Evolutionary conservation across 2,797 vertebrate species (phyloP), one percentile per base, ranked within the genome.

Genomic region (Sebastes trivittatus): DNA sequence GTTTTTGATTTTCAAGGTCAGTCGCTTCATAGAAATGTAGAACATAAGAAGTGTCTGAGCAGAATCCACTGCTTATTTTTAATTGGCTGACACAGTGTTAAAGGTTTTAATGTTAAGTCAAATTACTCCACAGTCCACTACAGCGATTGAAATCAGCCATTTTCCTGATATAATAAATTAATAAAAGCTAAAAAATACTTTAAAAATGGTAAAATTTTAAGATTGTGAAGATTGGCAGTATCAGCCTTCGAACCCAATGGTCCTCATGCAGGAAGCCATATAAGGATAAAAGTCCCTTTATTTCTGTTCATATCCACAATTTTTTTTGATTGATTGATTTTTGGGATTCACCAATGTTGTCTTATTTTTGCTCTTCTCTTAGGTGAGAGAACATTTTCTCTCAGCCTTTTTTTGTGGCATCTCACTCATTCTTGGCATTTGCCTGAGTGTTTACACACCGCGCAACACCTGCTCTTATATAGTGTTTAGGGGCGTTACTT

Each of bases 1-100:
- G 27, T 23, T 59, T 77, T 60, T 25, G 2, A n/a, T 70, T 75
- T 76, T 79, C 64, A 85, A 76, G 74, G 38, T 72, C 25, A 56
- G 42, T 11, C 5, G 6, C 25, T 25, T 38, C 54, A 46, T 56
- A 16, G 23, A 64, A 42, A 78, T 49, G 23, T 6, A 54, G 20
- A 76, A 25, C 23, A 71, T 49, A 46, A 63, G 18, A 52, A 69
- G 29, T 20, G 74, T 66, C 27, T 52, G 20, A 2, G 25, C 52
- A 72, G 46, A 72, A 27, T 34, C n/a, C 62, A 34, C 29, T 54
- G 16, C 14, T 74, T 65, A 11, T 16, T 64, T 54, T 60, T 46
- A 46, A 75, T 25, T 83, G 67, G 38, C 54, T 72, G 60, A 38
- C 52, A 32, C 7, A 60, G 20, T 58, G 25, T 27, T 22, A 8